Base-by-base conservation (phyloP, 2,113 vertebrate species). In the Petroica traversi region DNA sequence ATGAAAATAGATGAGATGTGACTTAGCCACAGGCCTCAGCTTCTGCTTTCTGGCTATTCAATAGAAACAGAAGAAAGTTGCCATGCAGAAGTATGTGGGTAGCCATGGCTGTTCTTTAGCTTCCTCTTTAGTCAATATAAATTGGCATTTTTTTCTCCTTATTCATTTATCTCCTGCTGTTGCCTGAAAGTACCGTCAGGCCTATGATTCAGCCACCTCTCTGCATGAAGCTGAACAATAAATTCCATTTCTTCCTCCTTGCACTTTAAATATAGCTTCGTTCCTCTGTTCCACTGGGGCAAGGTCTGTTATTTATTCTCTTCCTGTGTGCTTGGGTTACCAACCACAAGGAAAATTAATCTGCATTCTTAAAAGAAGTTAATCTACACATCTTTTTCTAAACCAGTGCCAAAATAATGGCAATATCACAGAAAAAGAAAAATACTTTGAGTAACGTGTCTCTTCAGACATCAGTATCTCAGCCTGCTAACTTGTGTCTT, bases 91-190 rank as follows among this genome's bases (percentile, higher is more conserved):
- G 8, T 73, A 72, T 36, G 82, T 82, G 71, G 93, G 95, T 79
- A 95, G 81, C 69, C 71, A 69, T 58, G 74, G 36, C 34, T 94
- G 84, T 76, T 95, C 94, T 95, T 85, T 73, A 69, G 24, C 66
- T 94, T 96, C 85, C 77, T 62, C 43, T 89, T 89, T 62, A 95
- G 63, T 78, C 75, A 89, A 89, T 58, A 52, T 58, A 95, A 83
- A 92, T 55, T 93, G 86, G 52, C 59, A 4, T 63, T 91, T 91
- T 96, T 91, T 87, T 20, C 45, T 83, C 38, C 63, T 80, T 88
- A 83, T 87, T 95, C 19, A 92, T 93, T 94, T 83, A 38, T 96
- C 78, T 85, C 94, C 94, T 92, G 94, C 95, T 96, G 95, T 95
- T 95, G 46, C 73, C 85, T 94, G 62, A 61, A 89, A 88, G 84